Conservation (phyloP, 2,113 vertebrate genomes). For the Neodon shergylaensis region DNA sequence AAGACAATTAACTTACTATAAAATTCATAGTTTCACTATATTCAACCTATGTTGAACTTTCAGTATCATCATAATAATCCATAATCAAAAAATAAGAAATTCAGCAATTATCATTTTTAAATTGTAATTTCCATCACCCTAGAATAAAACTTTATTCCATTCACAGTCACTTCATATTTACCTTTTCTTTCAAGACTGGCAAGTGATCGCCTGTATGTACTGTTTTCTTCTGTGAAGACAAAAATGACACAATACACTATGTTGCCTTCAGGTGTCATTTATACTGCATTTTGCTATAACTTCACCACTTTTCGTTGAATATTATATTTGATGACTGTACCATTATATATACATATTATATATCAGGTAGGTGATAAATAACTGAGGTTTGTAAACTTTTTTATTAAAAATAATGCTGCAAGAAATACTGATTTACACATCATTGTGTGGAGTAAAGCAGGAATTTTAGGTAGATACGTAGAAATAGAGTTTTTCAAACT, state of each 20-base stretch:
- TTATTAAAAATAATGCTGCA: background rate
- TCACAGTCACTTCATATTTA: background rate
- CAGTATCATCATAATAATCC: background rate
- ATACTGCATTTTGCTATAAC: background rate
- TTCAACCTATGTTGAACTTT: background rate
- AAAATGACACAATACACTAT: background rate
- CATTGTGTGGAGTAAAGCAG: background rate
- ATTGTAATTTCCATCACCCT: background rate
- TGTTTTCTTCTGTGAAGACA: background rate
- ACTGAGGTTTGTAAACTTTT: background rate
- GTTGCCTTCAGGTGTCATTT: background rate
- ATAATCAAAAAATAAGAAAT: background rate
- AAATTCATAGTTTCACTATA: background rate
- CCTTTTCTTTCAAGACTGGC: background rate
- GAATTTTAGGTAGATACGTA: background rate
- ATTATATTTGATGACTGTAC: background rate
- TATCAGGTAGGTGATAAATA: background rate
- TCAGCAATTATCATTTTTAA: too few relatives aligned
- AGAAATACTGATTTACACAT: background rate
- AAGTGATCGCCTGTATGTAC: background rate
- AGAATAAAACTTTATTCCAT: background rate
- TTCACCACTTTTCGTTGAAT: background rate
- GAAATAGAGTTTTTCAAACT: background rate
- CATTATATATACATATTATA: background rate
- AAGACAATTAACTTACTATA: background rate